These are phyloP conservation scores for Conomelus anceps DNA, from an alignment of 2,888 invertebrate genomes.

Conservation along the genomic window DNA sequence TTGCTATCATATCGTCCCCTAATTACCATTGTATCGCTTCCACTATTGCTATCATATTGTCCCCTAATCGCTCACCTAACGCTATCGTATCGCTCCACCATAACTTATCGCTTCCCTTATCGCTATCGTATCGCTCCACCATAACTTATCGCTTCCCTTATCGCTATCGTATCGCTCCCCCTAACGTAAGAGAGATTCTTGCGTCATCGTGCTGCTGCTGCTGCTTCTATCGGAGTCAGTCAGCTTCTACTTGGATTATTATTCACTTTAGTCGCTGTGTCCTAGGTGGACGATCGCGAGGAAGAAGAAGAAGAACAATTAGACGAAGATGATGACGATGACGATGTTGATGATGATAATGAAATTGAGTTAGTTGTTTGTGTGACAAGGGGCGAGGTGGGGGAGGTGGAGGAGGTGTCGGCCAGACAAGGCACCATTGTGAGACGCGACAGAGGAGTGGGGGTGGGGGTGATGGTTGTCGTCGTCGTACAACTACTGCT, in stretches of 20 bases:
- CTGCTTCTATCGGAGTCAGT: neutral
- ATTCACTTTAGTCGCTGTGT: neutral
- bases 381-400: constrained; percentile 11
- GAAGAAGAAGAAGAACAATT: neutral
- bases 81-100: neutral
- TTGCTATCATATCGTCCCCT: neutral
- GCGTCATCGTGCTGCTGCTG: no score
- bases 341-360: neutral
- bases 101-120: neutral
- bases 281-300: neutral
- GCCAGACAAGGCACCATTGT: constrained; percentile 36
- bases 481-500: constrained; percentile 29
- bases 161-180: neutral
- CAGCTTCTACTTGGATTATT: neutral
- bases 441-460: constrained; percentile 27
- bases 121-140: neutral
- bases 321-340: neutral
- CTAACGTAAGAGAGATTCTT: neutral
- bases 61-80: neutral
- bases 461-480: constrained; percentile 20
- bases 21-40: no score
- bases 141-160: neutral
- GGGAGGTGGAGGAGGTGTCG: constrained; percentile 21
- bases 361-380: neutral
- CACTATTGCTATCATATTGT: neutral